Evolutionary conservation across 1,140 invertebrate species (phyloP).

Genomic region (Diabrotica virgifera): DNA sequence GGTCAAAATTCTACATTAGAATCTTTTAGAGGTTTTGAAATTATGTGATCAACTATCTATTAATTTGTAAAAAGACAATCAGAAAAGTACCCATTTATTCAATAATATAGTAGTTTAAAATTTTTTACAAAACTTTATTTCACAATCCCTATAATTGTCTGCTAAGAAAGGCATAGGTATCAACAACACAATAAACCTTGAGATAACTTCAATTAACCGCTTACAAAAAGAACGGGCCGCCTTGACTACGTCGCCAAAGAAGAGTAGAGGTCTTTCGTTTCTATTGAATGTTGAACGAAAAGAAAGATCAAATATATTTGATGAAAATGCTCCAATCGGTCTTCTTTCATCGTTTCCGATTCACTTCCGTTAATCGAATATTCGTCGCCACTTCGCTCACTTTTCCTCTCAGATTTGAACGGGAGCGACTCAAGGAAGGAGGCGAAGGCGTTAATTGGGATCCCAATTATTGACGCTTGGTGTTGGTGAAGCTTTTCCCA

Average conservation of each 20-base stretch:
- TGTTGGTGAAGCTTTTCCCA: too few relatives aligned
- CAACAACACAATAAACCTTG: not conserved
- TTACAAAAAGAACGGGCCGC: not conserved
- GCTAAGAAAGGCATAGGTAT: not conserved
- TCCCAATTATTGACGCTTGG: too few relatives aligned
- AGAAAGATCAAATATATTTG: conserved; percentile 32
- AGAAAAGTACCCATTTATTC: too few relatives aligned
- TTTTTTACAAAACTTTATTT: too few relatives aligned
- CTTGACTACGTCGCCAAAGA: not conserved
- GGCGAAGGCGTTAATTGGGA: too few relatives aligned
- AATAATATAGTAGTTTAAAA: too few relatives aligned
- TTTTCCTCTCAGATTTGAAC: conserved; percentile 1
- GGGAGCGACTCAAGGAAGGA: not conserved
- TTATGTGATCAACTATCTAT: too few relatives aligned
- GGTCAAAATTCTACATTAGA: too few relatives aligned
- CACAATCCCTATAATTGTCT: too few relatives aligned
- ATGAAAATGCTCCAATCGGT: conserved; percentile 30
- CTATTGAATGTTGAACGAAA: conserved; percentile 12
- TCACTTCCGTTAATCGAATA: conserved; percentile 37
- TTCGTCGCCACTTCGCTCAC: conserved; percentile 30
- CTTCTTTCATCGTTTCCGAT: conserved; percentile 31
- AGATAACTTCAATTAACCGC: not conserved
- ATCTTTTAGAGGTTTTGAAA: too few relatives aligned
- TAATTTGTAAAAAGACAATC: too few relatives aligned
- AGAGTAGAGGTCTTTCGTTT: conserved; percentile 10